These are phyloP conservation scores for Ectemnius cavifrons DNA, from an alignment of 2,888 invertebrate genomes.

Conservation along the genomic window DNA sequence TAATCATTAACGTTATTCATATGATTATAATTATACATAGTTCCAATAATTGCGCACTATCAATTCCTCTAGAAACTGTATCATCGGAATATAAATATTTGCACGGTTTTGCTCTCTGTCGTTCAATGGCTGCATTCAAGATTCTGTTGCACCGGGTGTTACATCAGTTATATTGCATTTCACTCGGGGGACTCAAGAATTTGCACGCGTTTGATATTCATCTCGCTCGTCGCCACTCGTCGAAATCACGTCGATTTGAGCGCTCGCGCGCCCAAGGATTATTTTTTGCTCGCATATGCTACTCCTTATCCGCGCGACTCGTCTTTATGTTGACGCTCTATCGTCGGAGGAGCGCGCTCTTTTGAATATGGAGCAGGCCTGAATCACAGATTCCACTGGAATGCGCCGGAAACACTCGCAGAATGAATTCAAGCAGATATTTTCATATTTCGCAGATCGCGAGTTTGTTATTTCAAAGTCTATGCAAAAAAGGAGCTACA, in stretches of 20 bases:
- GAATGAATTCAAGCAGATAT: too few species aligned
- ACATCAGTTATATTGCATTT: too few species aligned
- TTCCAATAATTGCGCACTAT: too few species aligned
- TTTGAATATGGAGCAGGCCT: too few species aligned
- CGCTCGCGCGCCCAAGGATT: conserved; percentile 1
- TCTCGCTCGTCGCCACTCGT: conserved; percentile 24
- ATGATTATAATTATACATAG: too few species aligned
- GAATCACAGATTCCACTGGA: too few species aligned
- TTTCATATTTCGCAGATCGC: neutral
- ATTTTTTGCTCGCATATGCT: conserved; percentile 2
- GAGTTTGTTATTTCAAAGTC: neutral
- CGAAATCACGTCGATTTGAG: conserved; percentile 27
- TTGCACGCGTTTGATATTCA: conserved; percentile 51
- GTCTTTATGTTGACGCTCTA: neutral
- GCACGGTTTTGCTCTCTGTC: conserved; percentile 8
- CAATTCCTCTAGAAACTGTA: too few species aligned
- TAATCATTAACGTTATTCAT: too few species aligned
- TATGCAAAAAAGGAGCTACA: neutral
- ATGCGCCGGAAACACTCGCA: too few species aligned
- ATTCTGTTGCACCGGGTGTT: too few species aligned
- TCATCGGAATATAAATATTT: neutral
- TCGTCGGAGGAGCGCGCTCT: neutral
- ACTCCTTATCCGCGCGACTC: neutral
- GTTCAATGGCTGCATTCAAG: conserved; percentile 1
- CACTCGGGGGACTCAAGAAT: conserved; percentile 16